A percentile compares a stretch with the other conserved stretches of the same genome.
Evolutionary conservation across 2,113 vertebrate species (phyloP).

Genomic region (Ibidorhyncha struthersii): DNA sequence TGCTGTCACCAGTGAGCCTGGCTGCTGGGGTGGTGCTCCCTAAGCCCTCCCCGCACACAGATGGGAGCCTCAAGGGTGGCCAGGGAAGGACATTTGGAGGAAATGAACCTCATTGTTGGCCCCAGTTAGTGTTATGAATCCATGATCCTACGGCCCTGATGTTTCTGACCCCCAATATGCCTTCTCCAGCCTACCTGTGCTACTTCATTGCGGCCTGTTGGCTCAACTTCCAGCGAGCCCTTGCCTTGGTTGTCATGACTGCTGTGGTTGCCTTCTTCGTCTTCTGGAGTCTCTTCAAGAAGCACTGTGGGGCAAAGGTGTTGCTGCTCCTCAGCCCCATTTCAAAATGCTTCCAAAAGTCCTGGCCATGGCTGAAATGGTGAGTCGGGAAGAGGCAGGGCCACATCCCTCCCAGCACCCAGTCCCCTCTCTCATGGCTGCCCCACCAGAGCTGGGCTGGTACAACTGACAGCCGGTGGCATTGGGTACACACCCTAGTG

Average conservation of each 20-base stretch:
- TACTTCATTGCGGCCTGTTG: constrained; percentile 89
- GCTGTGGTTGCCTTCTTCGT: constrained; percentile 70
- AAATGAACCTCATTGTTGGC: neutral
- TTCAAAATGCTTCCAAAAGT: constrained; percentile 53
- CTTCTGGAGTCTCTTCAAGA: constrained; percentile 76
- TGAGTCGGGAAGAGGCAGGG: constrained; percentile 67
- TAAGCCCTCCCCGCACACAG: rapidly evolving
- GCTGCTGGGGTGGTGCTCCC: neutral
- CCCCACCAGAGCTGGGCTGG: too few relatives aligned
- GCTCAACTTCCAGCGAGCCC: constrained; percentile 84
- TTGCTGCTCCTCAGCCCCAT: constrained; percentile 59
- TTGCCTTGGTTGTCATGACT: constrained; percentile 85
- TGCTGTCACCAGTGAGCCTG: neutral
- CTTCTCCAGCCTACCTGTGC: constrained; percentile 81
- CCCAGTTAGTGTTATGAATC: neutral
- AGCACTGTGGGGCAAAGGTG: constrained; percentile 76
- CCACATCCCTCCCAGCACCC: neutral
- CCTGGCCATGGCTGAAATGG: constrained; percentile 88
- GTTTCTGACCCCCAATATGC: neutral
- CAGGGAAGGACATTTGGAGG: neutral
- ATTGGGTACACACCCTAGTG: neutral
- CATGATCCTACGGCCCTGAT: rapidly evolving
- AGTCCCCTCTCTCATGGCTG: neutral
- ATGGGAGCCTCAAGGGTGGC: neutral
- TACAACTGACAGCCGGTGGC: neutral